Percentiles rank a stretch among this genome's conserved stretches.
Conservation (phyloP, 2,797 vertebrate species). For the Graptemys geographica region DNA sequence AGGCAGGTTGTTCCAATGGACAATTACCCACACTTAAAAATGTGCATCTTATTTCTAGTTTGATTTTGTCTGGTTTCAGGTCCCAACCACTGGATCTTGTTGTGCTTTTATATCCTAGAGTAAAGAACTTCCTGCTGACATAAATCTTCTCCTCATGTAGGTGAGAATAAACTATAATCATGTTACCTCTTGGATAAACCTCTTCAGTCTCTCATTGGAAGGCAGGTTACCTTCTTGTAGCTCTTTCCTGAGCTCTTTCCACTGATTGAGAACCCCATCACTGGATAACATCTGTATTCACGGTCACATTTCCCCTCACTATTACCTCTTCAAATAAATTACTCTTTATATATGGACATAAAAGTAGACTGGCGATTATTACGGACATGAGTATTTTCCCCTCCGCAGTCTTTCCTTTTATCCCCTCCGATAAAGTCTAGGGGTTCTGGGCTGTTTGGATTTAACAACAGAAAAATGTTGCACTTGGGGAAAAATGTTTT, state of each 20-base stretch:
- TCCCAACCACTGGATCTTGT: background rate
- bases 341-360: background rate
- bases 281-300: background rate
- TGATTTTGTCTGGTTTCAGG: background rate
- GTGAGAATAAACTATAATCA: background rate
- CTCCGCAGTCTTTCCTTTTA: background rate
- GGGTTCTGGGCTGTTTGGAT: background rate
- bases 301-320: background rate
- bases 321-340: background rate
- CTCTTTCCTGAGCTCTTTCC: background rate
- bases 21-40: background rate
- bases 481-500: background rate
- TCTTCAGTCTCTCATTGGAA: background rate
- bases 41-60: background rate
- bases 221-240: background rate
- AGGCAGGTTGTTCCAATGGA: background rate
- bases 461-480: background rate
- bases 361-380: background rate
- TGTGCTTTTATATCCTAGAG: background rate
- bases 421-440: background rate
- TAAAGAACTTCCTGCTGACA: background rate
- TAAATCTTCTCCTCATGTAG: background rate
- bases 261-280: background rate
- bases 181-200: background rate
- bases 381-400: background rate